Conservation (phyloP, 2,888 invertebrate species). For the Oscheius sp. region DNA sequence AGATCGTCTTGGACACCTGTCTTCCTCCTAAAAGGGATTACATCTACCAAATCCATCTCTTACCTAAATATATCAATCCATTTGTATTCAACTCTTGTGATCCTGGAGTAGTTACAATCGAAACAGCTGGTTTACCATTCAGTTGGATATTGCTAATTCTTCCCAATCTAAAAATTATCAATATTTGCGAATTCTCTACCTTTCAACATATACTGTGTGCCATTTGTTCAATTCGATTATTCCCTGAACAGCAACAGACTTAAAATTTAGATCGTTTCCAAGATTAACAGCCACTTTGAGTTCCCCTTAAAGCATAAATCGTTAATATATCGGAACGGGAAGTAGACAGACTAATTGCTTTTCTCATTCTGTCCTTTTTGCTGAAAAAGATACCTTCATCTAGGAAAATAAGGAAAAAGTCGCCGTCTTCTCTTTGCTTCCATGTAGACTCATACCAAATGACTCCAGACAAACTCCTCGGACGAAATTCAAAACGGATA, state of each 20-base stretch:
- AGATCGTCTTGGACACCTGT: background rate
- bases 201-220: conserved; percentile 44
- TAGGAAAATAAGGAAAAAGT: conserved; percentile 45
- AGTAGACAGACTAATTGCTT: background rate
- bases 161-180: conserved; percentile 32
- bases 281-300: conserved; percentile 50
- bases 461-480: conserved; percentile 30
- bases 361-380: background rate
- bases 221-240: conserved; percentile 49
- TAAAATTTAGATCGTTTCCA: conserved; percentile 46
- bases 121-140: conserved; percentile 43
- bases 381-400: conserved; percentile 28
- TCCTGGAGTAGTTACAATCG: conserved; percentile 50
- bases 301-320: background rate
- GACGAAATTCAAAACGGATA: conserved; percentile 48
- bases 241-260: conserved; percentile 44
- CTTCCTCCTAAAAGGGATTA: conserved; percentile 2
- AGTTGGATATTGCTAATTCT: conserved; percentile 43
- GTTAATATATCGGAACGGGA: background rate
- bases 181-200: conserved; percentile 31
- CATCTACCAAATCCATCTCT: background rate
- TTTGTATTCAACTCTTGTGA: conserved; percentile 47
- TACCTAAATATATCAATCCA: conserved; percentile 51
- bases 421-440: conserved; percentile 36
- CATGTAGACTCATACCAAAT: conserved; percentile 48